A percentile compares a stretch with the other conserved stretches of the same genome.
phyloP scores from a whole-genome alignment of 1,140 invertebrate species.

The Eumaeus atala region DNA sequence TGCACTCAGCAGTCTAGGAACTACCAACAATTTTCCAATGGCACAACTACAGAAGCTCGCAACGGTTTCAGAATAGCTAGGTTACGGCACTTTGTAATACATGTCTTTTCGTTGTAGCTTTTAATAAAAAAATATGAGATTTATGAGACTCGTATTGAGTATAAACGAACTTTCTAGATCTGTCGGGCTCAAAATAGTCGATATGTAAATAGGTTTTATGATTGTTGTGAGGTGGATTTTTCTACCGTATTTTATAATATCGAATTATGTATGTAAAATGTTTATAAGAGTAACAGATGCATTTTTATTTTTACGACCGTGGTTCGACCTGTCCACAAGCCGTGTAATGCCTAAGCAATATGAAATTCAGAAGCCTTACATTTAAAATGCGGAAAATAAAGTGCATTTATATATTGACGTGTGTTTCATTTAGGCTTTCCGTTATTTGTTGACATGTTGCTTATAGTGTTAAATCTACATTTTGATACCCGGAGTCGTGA shows the following conservation, averaged over 20 bases:
- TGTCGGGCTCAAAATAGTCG: constrained; percentile 1
- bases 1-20: too few relatives aligned
- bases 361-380: neutral
- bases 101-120: neutral
- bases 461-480: too few relatives aligned
- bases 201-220: constrained; percentile 1
- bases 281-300: constrained; percentile 6
- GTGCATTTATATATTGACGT: neutral
- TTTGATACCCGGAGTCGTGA: too few relatives aligned
- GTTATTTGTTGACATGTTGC: too few relatives aligned
- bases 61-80: neutral
- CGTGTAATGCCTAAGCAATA: neutral
- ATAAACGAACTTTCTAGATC: constrained; percentile 5
- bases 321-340: neutral
- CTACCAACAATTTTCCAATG: neutral
- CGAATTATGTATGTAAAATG: constrained; percentile 1
- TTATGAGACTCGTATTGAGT: neutral
- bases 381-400: neutral
- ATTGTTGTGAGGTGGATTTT: constrained; percentile 3
- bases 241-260: constrained; percentile 7
- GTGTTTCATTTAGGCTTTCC: constrained; percentile 1
- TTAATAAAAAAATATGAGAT: neutral
- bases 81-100: neutral
- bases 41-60: neutral
- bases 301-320: neutral